Evolutionary conservation across 2,797 vertebrate species (phyloP).

Genomic region (Scleropages formosus): DNA sequence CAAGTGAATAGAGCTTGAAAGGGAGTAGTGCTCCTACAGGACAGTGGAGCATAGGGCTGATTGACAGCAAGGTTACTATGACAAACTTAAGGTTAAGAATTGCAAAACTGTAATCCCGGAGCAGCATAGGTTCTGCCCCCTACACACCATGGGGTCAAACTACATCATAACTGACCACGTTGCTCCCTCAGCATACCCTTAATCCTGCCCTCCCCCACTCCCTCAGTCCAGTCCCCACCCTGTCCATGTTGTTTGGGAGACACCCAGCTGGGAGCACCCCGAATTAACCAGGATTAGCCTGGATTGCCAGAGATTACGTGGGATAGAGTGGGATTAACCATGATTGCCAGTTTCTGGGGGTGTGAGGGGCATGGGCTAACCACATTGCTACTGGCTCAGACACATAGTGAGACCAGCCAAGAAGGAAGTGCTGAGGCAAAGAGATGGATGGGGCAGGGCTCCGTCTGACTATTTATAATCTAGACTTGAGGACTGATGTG

Average conservation of each 20-base stretch:
- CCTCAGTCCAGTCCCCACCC: slow-evolving; percentile 34
- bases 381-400: slow-evolving; percentile 69
- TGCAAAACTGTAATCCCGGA: not conserved
- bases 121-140: slow-evolving; percentile 34
- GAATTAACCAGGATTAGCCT: slow-evolving; percentile 76
- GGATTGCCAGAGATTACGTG: slow-evolving; percentile 74
- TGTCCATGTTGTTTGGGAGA: slow-evolving; percentile 52
- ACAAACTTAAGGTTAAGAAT: not conserved
- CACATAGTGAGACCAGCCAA: slow-evolving; percentile 39
- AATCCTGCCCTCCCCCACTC: not conserved
- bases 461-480: slow-evolving; percentile 49
- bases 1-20: not conserved
- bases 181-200: slow-evolving; percentile 34
- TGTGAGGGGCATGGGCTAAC: slow-evolving; percentile 61
- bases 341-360: slow-evolving; percentile 73
- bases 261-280: slow-evolving; percentile 73
- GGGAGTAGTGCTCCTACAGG: not conserved
- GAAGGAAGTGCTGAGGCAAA: slow-evolving; percentile 52
- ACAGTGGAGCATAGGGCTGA: not conserved
- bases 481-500: not conserved
- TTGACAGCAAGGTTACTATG: not conserved
- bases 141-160: slow-evolving; percentile 48
- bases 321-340: slow-evolving; percentile 71
- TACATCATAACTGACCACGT: slow-evolving; percentile 49
- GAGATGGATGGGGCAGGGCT: slow-evolving; percentile 31